Percentiles rank a stretch among this genome's conserved stretches.
These are phyloP conservation scores for Cryptotis parvus DNA, from an alignment of 2,113 vertebrate genomes.

Conservation along the genomic window DNA sequence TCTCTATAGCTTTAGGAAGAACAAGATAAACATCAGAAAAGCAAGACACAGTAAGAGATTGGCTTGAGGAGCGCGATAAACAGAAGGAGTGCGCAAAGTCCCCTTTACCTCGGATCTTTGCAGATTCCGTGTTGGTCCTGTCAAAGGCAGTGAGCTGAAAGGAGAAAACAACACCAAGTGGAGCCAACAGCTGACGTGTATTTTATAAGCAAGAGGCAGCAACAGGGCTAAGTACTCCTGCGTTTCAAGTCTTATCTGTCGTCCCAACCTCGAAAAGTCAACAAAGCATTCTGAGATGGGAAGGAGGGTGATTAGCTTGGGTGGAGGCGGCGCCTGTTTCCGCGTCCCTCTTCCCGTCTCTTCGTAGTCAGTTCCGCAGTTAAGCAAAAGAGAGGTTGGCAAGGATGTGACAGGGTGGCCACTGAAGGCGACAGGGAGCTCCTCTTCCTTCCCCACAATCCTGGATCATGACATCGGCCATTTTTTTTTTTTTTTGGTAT, in stretches of 20 bases:
- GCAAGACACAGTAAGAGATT: neutral
- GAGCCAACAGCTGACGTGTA: neutral
- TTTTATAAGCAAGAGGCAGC: neutral
- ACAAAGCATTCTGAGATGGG: neutral
- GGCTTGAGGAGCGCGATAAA: neutral
- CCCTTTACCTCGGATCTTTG: constrained; percentile 95
- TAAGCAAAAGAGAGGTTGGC: neutral
- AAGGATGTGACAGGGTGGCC: neutral
- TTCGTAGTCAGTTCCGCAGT: neutral
- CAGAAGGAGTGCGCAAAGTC: constrained; percentile 1
- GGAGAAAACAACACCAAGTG: constrained; percentile 65
- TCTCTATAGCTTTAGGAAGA: constrained; percentile 92
- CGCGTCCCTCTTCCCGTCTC: neutral
- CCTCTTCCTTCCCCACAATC: neutral
- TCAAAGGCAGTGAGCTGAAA: constrained; percentile 96
- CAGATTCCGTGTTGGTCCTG: constrained; percentile 92
- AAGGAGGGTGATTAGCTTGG: neutral
- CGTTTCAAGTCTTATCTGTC: neutral
- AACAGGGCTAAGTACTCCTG: neutral
- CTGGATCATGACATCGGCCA: neutral
- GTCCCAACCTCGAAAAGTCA: neutral
- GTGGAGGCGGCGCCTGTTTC: neutral
- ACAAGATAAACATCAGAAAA: constrained; percentile 1
- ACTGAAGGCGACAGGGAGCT: neutral
- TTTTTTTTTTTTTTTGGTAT: no score